These are phyloP conservation scores for Umimayanthus chanpuru DNA, from an alignment of 92 coral and sea anemone species.

Conservation along the genomic window DNA sequence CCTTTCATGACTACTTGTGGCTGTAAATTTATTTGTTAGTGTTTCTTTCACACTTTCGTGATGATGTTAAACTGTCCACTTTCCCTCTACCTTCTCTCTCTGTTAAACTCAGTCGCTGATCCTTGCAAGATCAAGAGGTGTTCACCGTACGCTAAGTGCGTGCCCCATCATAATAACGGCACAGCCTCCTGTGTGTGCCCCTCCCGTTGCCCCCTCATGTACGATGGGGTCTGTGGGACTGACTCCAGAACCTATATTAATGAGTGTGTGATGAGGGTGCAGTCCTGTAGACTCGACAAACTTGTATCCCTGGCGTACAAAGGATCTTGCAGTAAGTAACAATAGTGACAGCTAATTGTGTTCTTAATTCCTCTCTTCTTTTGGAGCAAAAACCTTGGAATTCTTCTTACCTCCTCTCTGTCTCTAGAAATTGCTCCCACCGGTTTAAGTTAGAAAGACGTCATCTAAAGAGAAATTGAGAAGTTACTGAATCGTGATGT, in stretches of 20 bases:
- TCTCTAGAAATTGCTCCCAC: neutral
- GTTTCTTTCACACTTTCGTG: too few relatives aligned
- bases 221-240: constrained; percentile 65
- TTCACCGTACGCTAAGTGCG: constrained; percentile 61
- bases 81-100: neutral
- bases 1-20: neutral
- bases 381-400: neutral
- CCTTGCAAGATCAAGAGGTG: constrained; percentile 62
- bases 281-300: constrained; percentile 56
- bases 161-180: constrained; percentile 60
- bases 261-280: constrained; percentile 59
- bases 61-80: neutral
- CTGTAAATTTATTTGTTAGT: too few relatives aligned
- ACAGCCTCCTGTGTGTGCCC: constrained; percentile 68
- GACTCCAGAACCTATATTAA: constrained; percentile 60
- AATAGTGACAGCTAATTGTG: neutral
- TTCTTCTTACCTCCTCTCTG: too few relatives aligned
- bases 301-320: constrained; percentile 51
- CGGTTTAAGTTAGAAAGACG: too few relatives aligned
- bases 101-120: constrained; percentile 35
- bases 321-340: constrained; percentile 74
- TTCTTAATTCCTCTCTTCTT: neutral
- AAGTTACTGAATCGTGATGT: too few relatives aligned
- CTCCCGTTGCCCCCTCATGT: constrained; percentile 55
- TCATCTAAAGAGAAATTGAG: too few relatives aligned